A percentile compares a stretch with the other conserved stretches of the same genome.
Evolutionary conservation across 2,797 vertebrate genomes (phyloP).

Genomic region (Premnoplex brunnescens): DNA sequence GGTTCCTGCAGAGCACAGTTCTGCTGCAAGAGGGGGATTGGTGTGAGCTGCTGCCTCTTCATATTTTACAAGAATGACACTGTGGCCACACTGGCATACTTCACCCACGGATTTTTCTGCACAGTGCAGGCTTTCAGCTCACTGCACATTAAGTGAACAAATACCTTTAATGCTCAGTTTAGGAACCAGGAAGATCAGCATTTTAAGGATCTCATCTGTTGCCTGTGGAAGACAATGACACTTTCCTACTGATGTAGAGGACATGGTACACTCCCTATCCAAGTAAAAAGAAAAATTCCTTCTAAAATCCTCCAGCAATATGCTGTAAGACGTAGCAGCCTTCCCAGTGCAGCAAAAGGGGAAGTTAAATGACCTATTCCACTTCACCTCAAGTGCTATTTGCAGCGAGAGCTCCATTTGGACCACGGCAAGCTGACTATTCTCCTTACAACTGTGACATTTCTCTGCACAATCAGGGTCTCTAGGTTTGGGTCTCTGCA

Average conservation of each 20-base stretch:
- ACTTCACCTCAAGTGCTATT: conserved; percentile 27
- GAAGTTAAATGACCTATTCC: conserved; percentile 23
- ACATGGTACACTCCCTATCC: background rate
- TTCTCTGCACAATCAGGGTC: background rate
- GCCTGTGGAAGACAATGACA: background rate
- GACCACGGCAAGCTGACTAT: background rate
- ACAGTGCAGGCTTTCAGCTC: background rate
- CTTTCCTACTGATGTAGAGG: background rate
- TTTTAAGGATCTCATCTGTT: background rate
- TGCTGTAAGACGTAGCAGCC: background rate
- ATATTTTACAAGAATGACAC: background rate
- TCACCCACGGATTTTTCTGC: conserved; percentile 1
- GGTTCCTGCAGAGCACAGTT: background rate
- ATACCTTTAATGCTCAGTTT: background rate
- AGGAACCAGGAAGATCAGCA: background rate
- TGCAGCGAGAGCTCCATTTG: background rate
- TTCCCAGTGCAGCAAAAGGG: background rate
- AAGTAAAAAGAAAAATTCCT: background rate
- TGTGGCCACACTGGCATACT: background rate
- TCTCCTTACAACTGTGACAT: background rate
- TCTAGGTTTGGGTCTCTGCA: background rate
- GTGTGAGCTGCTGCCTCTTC: background rate
- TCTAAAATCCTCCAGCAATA: background rate
- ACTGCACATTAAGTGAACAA: background rate
- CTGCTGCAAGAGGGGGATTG: background rate